phyloP scores from a whole-genome alignment of 2,888 invertebrate genomes.

The Chloromyia formosa region DNA sequence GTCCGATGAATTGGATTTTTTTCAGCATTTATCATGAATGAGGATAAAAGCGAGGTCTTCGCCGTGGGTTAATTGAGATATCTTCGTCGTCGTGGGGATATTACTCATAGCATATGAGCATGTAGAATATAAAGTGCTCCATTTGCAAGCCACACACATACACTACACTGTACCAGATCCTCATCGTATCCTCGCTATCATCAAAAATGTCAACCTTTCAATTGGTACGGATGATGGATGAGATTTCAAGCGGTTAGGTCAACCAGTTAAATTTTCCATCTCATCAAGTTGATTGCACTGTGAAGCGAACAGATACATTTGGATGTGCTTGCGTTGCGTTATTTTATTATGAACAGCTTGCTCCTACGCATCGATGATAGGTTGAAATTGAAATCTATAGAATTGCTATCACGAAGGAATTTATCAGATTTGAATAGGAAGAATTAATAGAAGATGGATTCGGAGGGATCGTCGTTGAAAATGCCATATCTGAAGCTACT shows the following conservation, averaged over 20 bases:
- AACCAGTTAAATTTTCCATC: constrained; percentile 38
- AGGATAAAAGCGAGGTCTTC: neutral
- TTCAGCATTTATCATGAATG: constrained; percentile 3
- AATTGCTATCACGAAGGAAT: neutral
- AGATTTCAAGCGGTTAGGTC: constrained; percentile 21
- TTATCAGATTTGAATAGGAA: too few species aligned
- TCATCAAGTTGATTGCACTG: constrained; percentile 15
- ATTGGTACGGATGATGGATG: constrained; percentile 34
- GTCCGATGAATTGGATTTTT: constrained; percentile 9
- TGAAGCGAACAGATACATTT: neutral
- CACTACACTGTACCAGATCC: neutral
- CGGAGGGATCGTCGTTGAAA: too few species aligned
- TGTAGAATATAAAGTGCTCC: neutral
- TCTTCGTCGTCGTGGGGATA: constrained; percentile 4
- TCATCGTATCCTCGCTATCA: constrained; percentile 3
- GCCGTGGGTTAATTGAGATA: constrained; percentile 22
- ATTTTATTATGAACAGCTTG: neutral
- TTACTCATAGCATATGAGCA: too few species aligned
- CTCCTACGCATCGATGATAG: neutral
- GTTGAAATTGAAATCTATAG: neutral
- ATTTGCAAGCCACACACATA: constrained; percentile 19
- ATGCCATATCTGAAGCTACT: too few species aligned
- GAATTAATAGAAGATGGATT: too few species aligned
- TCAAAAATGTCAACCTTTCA: constrained; percentile 34
- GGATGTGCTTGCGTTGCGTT: neutral